phyloP scores from a whole-genome alignment of 1,140 invertebrate species.

The Caenorhabditis tropicalis region DNA sequence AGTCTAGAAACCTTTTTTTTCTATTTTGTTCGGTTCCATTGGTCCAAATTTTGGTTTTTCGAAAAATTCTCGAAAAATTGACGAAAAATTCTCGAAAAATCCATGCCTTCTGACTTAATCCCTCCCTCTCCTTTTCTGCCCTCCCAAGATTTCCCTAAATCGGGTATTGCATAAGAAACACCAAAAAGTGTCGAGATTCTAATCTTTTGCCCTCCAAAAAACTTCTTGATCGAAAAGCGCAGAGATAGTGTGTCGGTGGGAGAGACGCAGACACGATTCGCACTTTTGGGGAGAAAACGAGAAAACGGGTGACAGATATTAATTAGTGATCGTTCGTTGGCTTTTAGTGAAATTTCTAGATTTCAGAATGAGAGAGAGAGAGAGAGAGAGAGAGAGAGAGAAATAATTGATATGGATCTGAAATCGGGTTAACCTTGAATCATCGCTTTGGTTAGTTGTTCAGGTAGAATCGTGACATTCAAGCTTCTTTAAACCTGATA shows the following conservation, averaged over 20 bases:
- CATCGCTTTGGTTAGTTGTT: no score
- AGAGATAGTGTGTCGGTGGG: background rate
- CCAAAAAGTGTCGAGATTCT: conserved; percentile 22
- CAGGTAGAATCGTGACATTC: no score
- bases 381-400: background rate
- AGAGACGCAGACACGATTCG: conserved; percentile 16
- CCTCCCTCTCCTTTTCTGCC: background rate
- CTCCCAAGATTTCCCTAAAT: background rate
- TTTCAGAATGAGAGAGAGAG: background rate
- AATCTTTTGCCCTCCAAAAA: background rate
- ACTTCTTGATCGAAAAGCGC: conserved; percentile 25
- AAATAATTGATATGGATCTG: background rate
- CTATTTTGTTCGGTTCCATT: no score
- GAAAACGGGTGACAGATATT: conserved; percentile 29
- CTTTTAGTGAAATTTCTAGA: background rate
- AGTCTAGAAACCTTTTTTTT: no score
- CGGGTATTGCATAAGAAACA: background rate
- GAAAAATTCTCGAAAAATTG: no score
- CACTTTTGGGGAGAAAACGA: background rate
- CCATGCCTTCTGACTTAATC: background rate
- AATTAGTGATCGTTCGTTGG: conserved; percentile 27
- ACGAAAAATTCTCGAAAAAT: background rate
- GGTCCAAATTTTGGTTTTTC: no score
- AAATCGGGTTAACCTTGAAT: background rate
- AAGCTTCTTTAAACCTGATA: no score